Percentiles rank a stretch among this genome's conserved stretches.
These are phyloP conservation scores for Pseudeuparius sepicola DNA, from an alignment of 2,888 invertebrate species.

Conservation along the genomic window DNA sequence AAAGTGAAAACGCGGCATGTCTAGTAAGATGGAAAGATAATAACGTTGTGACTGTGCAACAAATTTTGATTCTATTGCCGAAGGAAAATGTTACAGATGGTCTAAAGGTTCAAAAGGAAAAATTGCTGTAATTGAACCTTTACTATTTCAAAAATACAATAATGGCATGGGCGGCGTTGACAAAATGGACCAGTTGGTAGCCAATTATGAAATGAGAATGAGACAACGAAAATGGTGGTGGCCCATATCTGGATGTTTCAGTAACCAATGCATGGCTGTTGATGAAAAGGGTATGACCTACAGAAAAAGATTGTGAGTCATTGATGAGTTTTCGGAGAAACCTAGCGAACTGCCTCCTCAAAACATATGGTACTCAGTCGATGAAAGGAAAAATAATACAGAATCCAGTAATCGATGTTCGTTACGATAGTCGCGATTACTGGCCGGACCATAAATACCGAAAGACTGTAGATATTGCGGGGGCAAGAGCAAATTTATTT, in stretches of 20 bases:
- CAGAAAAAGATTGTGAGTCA: too few species aligned
- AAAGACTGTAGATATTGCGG: slow-evolving; percentile 1
- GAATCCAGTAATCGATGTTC: slow-evolving; percentile 1
- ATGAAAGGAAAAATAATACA: slow-evolving; percentile 2
- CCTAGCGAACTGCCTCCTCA: slow-evolving; percentile 1
- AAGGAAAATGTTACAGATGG: too few species aligned
- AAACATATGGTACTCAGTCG: slow-evolving; percentile 2
- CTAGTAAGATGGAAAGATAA: too few species aligned
- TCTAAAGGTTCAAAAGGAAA: slow-evolving; percentile 1
- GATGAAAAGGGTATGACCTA: too few species aligned
- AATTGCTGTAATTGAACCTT: slow-evolving; percentile 1
- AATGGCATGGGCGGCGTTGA: slow-evolving; percentile 3
- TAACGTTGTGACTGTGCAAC: too few species aligned
- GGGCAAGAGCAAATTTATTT: slow-evolving; percentile 1
- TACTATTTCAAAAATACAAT: slow-evolving; percentile 6
- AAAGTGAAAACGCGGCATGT: too few species aligned
- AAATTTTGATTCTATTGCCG: too few species aligned
- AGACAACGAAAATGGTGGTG: slow-evolving; percentile 2
- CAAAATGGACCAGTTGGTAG: slow-evolving; percentile 3
- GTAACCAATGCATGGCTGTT: too few species aligned
- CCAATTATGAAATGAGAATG: slow-evolving; percentile 2
- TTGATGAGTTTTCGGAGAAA: slow-evolving; percentile 2
- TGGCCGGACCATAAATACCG: too few species aligned
- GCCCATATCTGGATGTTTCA: slow-evolving; percentile 1
- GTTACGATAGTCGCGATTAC: slow-evolving; percentile 3